Base-by-base conservation (phyloP, 2,797 vertebrate species). In the Xenopus petersii region DNA sequence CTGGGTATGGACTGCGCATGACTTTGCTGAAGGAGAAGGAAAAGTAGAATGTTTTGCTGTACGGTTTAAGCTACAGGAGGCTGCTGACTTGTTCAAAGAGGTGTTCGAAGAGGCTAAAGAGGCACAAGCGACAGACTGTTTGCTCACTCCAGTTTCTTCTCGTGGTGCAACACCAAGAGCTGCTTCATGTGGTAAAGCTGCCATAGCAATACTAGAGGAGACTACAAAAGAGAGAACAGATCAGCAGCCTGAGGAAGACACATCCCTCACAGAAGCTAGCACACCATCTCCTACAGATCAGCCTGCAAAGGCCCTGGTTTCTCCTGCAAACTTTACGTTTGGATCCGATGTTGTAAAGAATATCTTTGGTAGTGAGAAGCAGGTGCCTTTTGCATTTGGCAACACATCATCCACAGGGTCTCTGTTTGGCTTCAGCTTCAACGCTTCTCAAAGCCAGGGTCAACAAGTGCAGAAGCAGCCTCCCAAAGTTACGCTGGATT, bases 321-420 rank as follows among this genome's bases (percentile, higher is more conserved):
- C 95, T 33, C 96, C 97, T 72, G 95, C 97, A 0, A 99, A 99
- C 84, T 99, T 99, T 89, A 95, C 98, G 2, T 99, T 99, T 87
- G 96, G 96, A 36, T 89, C 90, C 0, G 92, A 96, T 71, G 93
- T 90, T 15, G 89, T 99, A 67, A 96, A 98, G 85, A 98, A 93
- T 85, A 94, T 99, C 82, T 99, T 99, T 77, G 89, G 86, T 82
- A 91, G 82, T 64, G 92, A 90, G 79, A 92, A 91, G 51, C 87
- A 90, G 51, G 91, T 89, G 76, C 89, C 90, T 2, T 91, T 91
- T 79, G 84, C 89, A 0, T 91, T 92, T 86, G 92, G 91, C 47
- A 89, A 91, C 76, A 87, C 83, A 77, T 91, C 92, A 75, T 85
- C 89, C 42, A 85, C 92, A 42, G 84, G 90, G 12, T 88, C 91